Percentiles rank a stretch among this genome's conserved stretches.
phyloP scores from a whole-genome alignment of 2,888 invertebrate species.

The Tachina grossa region DNA sequence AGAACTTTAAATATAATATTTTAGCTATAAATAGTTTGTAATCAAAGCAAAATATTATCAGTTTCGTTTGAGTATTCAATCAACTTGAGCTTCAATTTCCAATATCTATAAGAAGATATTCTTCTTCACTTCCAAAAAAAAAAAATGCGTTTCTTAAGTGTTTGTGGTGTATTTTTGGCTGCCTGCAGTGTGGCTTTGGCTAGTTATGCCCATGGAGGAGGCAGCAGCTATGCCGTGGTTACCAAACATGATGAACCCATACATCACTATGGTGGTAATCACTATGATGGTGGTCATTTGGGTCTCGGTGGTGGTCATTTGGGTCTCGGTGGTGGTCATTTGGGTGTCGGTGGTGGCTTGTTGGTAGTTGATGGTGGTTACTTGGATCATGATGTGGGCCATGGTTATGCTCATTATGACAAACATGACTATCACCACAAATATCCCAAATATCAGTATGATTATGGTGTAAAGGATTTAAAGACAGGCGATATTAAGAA shows the following conservation, averaged over 20 bases:
- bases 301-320: slow-evolving; percentile 42
- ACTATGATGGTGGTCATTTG: slow-evolving; percentile 30
- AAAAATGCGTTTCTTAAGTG: slow-evolving; percentile 59
- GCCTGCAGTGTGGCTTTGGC: slow-evolving; percentile 50
- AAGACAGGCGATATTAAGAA: slow-evolving; percentile 84
- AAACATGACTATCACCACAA: slow-evolving; percentile 82
- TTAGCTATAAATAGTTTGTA: slow-evolving; percentile 61
- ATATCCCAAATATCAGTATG: slow-evolving; percentile 83
- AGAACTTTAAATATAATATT: slow-evolving; percentile 54
- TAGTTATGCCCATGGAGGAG: slow-evolving; percentile 73
- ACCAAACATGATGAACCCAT: slow-evolving; percentile 78
- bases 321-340: slow-evolving; percentile 26
- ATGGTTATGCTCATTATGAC: slow-evolving; percentile 74
- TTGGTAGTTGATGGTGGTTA: slow-evolving; percentile 64
- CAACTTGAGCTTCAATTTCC: slow-evolving; percentile 27
- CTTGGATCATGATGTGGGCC: slow-evolving; percentile 72
- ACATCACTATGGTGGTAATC: slow-evolving; percentile 58
- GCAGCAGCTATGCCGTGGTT: slow-evolving; percentile 77
- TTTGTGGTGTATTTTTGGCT: slow-evolving; percentile 38
- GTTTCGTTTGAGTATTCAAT: slow-evolving; percentile 60
- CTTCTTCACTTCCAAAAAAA: not conserved
- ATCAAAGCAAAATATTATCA: slow-evolving; percentile 44
- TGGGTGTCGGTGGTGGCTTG: slow-evolving; percentile 63
- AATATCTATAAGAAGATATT: slow-evolving; percentile 1
- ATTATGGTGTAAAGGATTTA: slow-evolving; percentile 83